These are phyloP conservation scores for Cladopsammia gracilis DNA, from an alignment of 64 coral and sea anemone genomes.

Conservation along the genomic window DNA sequence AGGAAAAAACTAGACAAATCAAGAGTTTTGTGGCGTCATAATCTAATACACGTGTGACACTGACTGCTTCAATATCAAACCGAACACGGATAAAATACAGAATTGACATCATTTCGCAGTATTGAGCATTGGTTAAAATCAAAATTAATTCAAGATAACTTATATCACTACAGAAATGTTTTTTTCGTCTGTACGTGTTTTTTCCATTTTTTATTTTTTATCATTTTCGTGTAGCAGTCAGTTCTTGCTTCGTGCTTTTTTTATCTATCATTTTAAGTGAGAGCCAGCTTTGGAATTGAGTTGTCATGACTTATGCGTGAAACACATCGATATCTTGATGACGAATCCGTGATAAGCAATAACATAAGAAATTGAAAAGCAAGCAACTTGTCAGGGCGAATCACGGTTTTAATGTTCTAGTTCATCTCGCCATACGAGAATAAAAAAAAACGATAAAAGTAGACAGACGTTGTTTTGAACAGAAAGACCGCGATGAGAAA, in stretches of 20 bases:
- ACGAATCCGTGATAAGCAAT: slow-evolving; percentile 33
- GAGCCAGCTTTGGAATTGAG: slow-evolving; percentile 40
- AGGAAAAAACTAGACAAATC: slow-evolving; percentile 48
- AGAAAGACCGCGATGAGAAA: slow-evolving; percentile 16
- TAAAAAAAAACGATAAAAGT: slow-evolving; percentile 22
- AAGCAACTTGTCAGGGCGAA: slow-evolving; percentile 26
- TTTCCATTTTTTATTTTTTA: neutral
- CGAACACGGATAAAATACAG: slow-evolving; percentile 34
- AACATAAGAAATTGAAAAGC: slow-evolving; percentile 24
- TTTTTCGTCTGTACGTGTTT: slow-evolving; percentile 23
- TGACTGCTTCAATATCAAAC: slow-evolving; percentile 25
- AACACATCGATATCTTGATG: slow-evolving; percentile 46
- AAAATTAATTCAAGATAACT: slow-evolving; percentile 52
- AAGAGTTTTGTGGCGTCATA: slow-evolving; percentile 31
- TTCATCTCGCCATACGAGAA: neutral
- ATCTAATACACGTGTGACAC: slow-evolving; percentile 27
- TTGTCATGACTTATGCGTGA: slow-evolving; percentile 39
- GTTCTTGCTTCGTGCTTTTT: slow-evolving; percentile 30
- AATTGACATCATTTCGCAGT: slow-evolving; percentile 46
- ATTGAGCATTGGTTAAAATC: slow-evolving; percentile 29
- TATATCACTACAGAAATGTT: slow-evolving; percentile 50
- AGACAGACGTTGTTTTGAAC: slow-evolving; percentile 26
- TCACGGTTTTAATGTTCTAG: neutral
- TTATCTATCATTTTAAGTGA: slow-evolving; percentile 49
- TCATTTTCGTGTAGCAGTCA: neutral